A percentile compares a stretch with the other conserved stretches of the same genome.
Evolutionary conservation across 2,888 invertebrate species (phyloP).

Genomic region (Lumbricus terrestris): DNA sequence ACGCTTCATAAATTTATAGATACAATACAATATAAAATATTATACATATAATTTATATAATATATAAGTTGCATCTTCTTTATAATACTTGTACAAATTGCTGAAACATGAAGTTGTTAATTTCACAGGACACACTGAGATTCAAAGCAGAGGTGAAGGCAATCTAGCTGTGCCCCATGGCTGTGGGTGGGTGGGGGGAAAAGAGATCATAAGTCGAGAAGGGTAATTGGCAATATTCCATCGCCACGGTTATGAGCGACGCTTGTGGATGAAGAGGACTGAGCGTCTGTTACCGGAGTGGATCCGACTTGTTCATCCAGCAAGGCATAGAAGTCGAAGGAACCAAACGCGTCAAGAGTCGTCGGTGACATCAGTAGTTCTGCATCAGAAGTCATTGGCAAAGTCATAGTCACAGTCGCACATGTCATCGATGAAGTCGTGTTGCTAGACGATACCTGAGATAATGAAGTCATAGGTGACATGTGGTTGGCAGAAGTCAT

Average conservation of each 20-base stretch:
- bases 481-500: neutral
- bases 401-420: neutral
- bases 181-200: neutral
- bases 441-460: neutral
- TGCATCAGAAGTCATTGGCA: neutral
- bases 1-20: no score
- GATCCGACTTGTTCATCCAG: neutral
- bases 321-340: neutral
- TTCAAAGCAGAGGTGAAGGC: neutral
- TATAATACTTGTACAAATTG: neutral
- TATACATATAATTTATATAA: no score
- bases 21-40: no score
- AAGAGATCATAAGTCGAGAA: constrained; percentile 3
- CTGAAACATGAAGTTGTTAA: neutral
- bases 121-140: neutral
- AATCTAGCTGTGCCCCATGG: neutral
- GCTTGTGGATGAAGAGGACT: neutral
- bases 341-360: neutral
- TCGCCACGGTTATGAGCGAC: neutral
- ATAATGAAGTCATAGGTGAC: neutral
- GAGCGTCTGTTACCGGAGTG: neutral
- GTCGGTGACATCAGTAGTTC: neutral
- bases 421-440: neutral
- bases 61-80: no score
- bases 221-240: neutral